Percentiles rank a stretch among this genome's conserved stretches.
phyloP scores from a whole-genome alignment of 2,797 vertebrate species.

The Peromyscus attwateri region DNA sequence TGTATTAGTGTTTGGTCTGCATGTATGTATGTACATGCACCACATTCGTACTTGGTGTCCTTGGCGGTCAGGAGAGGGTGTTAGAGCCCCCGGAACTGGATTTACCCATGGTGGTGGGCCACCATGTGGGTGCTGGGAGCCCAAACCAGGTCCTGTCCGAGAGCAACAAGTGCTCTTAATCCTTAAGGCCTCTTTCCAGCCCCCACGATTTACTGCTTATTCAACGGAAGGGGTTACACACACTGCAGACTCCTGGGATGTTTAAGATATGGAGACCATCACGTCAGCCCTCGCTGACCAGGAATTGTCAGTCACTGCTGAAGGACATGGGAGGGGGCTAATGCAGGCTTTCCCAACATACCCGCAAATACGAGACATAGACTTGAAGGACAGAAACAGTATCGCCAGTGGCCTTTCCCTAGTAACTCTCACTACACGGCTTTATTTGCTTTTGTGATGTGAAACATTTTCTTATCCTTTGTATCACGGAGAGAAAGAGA shows the following conservation, averaged over 20 bases:
- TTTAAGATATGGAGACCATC: background rate
- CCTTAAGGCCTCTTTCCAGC: background rate
- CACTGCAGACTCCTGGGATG: background rate
- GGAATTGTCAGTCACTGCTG: background rate
- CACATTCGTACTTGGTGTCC: background rate
- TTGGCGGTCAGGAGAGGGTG: background rate
- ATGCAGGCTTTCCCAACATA: background rate
- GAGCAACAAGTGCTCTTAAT: background rate
- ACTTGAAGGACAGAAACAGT: background rate
- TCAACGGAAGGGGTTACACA: background rate
- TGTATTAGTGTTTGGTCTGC: background rate
- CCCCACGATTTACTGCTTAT: background rate
- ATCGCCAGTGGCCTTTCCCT: background rate
- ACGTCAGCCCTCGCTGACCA: background rate
- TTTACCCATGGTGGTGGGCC: background rate
- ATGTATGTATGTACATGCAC: background rate
- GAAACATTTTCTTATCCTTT: background rate
- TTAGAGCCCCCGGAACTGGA: background rate
- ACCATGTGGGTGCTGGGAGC: background rate
- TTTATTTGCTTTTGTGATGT: slow-evolving; percentile 11
- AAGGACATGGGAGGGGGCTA: background rate
- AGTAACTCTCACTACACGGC: background rate
- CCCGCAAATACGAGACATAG: background rate
- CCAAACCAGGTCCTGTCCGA: background rate
- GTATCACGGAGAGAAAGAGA: background rate